Percentiles rank a stretch among this genome's conserved stretches.
Conservation (phyloP, 2,113 vertebrate species). For the Proterorhinus semilunaris region DNA sequence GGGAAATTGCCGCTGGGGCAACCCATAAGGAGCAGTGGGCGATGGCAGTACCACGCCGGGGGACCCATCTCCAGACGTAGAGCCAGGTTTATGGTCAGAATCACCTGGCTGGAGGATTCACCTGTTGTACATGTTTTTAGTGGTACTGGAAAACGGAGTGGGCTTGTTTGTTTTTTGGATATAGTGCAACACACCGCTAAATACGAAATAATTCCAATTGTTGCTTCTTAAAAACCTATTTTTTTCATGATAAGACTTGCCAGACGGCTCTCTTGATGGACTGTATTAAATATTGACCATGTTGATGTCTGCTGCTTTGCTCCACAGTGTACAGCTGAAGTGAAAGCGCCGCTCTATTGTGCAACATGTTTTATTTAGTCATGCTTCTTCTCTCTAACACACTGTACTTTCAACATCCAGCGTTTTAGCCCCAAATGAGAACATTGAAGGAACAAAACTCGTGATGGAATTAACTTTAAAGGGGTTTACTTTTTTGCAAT, state of each 20-base stretch:
- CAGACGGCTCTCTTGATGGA: background rate
- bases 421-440: constrained; percentile 35
- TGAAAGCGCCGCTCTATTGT: constrained; percentile 54
- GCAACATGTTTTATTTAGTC: constrained; percentile 53
- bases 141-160: too few species aligned
- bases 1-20: too few species aligned
- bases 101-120: too few species aligned
- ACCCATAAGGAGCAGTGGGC: too few species aligned
- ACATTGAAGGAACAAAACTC: constrained; percentile 56
- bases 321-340: constrained; percentile 41
- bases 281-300: constrained; percentile 3
- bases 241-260: background rate
- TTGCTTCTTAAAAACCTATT: background rate
- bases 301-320: constrained; percentile 11
- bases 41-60: too few species aligned
- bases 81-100: too few species aligned
- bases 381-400: constrained; percentile 56
- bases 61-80: too few species aligned
- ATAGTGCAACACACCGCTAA: too few species aligned
- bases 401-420: constrained; percentile 63
- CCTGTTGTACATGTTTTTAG: too few species aligned
- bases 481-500: too few species aligned
- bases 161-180: too few species aligned
- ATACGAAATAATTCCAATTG: background rate
- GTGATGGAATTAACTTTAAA: too few species aligned